Conservation (phyloP, 1,140 invertebrate species). For the Papilio polytes region DNA sequence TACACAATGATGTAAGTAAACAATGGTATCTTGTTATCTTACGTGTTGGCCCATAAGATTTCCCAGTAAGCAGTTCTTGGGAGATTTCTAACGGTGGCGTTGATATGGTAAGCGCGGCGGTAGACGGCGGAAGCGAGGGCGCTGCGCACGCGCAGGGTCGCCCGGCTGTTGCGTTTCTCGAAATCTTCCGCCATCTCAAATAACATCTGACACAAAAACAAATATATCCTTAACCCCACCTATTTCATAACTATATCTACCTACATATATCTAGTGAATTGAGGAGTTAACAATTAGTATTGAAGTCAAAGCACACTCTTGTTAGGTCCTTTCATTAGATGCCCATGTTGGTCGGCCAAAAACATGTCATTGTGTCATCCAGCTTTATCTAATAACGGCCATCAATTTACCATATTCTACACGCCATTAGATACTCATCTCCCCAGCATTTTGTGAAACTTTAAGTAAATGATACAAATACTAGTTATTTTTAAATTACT, state of each 20-base stretch:
- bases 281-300: no score
- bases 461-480: no score
- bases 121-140: neutral
- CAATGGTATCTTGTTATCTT: neutral
- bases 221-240: neutral
- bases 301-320: no score
- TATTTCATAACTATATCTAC: neutral
- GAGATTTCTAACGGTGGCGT: neutral
- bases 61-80: constrained; percentile 6
- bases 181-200: neutral
- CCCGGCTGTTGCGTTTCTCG: neutral
- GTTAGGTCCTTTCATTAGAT: no score
- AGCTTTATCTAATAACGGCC: no score
- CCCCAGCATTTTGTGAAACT: no score
- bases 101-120: neutral
- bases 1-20: neutral
- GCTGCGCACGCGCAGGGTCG: neutral
- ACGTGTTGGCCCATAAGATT: constrained; percentile 10
- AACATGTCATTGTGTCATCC: no score
- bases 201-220: neutral
- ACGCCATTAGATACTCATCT: no score
- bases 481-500: no score
- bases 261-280: no score
- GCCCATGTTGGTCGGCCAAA: no score
- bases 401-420: no score